Evolutionary conservation across 2,888 invertebrate genomes (phyloP), one percentile per base, ranked within the genome.

Genomic region (Apomyelois bistriatella): DNA sequence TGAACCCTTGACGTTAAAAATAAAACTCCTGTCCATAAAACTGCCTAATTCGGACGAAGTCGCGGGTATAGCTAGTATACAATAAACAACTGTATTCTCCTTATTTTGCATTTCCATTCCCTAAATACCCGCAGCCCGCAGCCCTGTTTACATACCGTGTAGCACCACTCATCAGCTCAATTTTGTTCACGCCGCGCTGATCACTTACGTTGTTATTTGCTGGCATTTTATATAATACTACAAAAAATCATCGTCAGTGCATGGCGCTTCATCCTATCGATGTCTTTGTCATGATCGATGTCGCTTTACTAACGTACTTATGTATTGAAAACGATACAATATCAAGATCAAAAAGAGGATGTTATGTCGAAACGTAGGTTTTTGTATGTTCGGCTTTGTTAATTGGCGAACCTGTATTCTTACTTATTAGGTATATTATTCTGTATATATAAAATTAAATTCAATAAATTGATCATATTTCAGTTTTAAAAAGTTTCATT

Each of bases 91-190:
- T 40, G 16, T 40, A 40, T 8, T 40, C 40, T 40, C 40, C 16
- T 9, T 40, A 16, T 40, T 40, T 40, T 16, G 32, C 32, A 3
- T 7, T 10, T 9, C 40, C 16, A 15, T 40, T 40, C 30, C 49
- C 8, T 50, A 30, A 50, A 50, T 40, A 50, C 49, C 55, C 58
- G 48, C 49, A 57, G 59, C 55, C 58, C 65, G 65, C 68, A 32
- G 46, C 46, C 70, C 74, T 74, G 74, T 61, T 69, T 70, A 76
- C 83, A 80, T 76, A 81, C 82, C 72, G 76, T 85, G 88, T 87
- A 85, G 81, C 82, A 77, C 82, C 80, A 83, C 86, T 86, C 88
- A 84, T 85, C 76, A 72, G 77, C 76, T 78, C 70, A 65, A 72
- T 64, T 22, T 66, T 70, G 65, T 70, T 66, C 66, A 69, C 68